Evolutionary conservation across 2,888 invertebrate species (phyloP), one percentile per base, ranked within the genome.

Genomic region (Cryptophagus acutangulus): DNA sequence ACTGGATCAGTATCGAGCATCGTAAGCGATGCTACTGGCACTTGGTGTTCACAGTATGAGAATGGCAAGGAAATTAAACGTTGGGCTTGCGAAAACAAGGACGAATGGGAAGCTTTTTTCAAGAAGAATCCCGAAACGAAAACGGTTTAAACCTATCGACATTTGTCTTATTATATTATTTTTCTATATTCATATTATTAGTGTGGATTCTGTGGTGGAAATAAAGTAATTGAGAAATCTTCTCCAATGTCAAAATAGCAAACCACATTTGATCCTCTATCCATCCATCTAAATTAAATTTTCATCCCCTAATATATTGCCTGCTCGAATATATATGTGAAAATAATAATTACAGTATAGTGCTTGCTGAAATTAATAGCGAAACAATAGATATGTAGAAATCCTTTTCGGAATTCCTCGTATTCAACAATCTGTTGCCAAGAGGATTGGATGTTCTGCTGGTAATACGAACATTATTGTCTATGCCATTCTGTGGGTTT

Each of bases 361-460:
- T 49, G 44, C 52, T 43, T 47, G 41, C 31, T 47, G 48, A 50
- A 55, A 59, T 59, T 59, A 59, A 59, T 59, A 54, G 59, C 54
- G 49, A 53, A 52, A 57, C 56, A 59, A 58, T 56, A 49, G 57
- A 54, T 48, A 52, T 54, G 52, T 54, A 48, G 56, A 57, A 55
- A 52, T 52, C 54, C 54, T 52, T 57, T 49, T 46, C 41, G 38
- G 40, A 48, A 54, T 57, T 51, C 55, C 51, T 51, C 40, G 43
- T 36, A 51, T 55, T 52, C 50, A 52, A 48, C 54, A 48, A 51
- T 54, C 51, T 48, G 48, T 52, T 48, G 47, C 45, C 42, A 33
- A 44, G 48, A 45, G 51, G 38, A 44, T 47, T 46, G 46, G 40
- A 40, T 45, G 40, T 44, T 40, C 45, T 46, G 40, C 47, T 45